Evolutionary conservation across 2,888 invertebrate species (phyloP), one percentile per base, ranked within the genome.

Genomic region (Unio pictorum): DNA sequence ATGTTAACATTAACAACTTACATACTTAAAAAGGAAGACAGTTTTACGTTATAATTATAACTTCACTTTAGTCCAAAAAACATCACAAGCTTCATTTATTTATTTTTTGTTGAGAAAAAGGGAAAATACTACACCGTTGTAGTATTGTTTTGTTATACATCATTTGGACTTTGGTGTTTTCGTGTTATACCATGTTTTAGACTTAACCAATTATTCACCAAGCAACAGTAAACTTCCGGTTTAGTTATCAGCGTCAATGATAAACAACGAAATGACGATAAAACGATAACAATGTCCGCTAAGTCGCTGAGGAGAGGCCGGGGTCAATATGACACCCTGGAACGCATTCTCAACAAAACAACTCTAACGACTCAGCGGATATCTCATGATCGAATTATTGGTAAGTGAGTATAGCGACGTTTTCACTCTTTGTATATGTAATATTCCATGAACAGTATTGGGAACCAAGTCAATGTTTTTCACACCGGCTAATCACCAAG

Each of bases 301-400:
- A 75, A 70, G 55, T 69, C 72, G 45, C 66, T 74, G 64, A 82
- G 79, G 62, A 76, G 75, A 64, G 75, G 70, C 30, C 76, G 72
- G 62, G 81, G 83, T 70, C 84, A 85, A 34, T 76, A 82, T 68
- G 84, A 86, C 71, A 76, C 81, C 23, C 78, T 88, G 55, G 88
- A 88, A 68, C 78, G 86, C 66, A 86, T 87, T 78, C 74, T 87
- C 54, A 88, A 87, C 73, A 87, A 84, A 74, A 87, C 87, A 23
- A 84, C 86, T 4, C 76, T 88, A 45, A 73, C 84, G 7, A 87
- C 87, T 61, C 84, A 88, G 71, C 78, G 87, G 61, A 67, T 84
- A 18, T 76, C 81, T 55, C 88, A 88, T 71, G 73, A 76, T 57
- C 81, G 87, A 67, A 87, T 88, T 7, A 79, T 87, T 26, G 85